Evolutionary conservation across 2,888 invertebrate genomes (phyloP).

Genomic region (Drosophila parthenogenetica): DNA sequence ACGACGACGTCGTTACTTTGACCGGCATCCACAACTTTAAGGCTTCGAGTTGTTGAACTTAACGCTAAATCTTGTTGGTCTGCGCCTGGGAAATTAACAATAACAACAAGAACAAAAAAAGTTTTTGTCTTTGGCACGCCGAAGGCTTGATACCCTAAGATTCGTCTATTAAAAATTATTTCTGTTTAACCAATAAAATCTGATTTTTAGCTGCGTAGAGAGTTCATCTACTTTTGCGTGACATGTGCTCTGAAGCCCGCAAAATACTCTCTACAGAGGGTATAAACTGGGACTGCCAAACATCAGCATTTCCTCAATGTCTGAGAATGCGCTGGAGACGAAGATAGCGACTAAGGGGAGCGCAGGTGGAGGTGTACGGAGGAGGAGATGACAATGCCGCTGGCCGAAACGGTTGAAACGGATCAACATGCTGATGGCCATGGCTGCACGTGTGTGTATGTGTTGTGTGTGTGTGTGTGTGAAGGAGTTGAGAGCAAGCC

Average conservation of each 20-base stretch:
- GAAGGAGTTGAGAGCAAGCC: constrained; percentile 58
- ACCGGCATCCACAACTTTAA: constrained; percentile 73
- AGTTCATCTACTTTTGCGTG: not conserved
- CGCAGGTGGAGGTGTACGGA: constrained; percentile 21
- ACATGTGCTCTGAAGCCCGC: too few relatives aligned
- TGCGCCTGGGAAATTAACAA: constrained; percentile 78
- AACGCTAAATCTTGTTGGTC: constrained; percentile 81
- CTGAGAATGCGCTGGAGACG: constrained; percentile 28
- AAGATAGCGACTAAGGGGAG: constrained; percentile 1
- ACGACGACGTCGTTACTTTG: constrained; percentile 35
- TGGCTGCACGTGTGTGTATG: constrained; percentile 9
- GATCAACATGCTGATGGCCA: constrained; percentile 29
- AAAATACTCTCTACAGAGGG: not conserved
- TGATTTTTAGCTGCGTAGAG: too few relatives aligned
- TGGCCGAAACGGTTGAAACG: constrained; percentile 39
- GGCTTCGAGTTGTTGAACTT: constrained; percentile 80
- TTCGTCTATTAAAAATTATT: not conserved
- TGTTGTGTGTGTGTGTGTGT: constrained; percentile 11
- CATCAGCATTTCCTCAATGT: constrained; percentile 57
- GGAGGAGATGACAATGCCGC: constrained; percentile 38
- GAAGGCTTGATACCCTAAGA: not conserved
- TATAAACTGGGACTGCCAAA: constrained; percentile 29
- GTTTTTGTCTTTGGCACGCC: not conserved
- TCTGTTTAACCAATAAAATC: too few relatives aligned
- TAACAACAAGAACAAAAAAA: constrained; percentile 34